Conservation (phyloP, 2,888 invertebrate genomes). For the Rotaria socialis region DNA sequence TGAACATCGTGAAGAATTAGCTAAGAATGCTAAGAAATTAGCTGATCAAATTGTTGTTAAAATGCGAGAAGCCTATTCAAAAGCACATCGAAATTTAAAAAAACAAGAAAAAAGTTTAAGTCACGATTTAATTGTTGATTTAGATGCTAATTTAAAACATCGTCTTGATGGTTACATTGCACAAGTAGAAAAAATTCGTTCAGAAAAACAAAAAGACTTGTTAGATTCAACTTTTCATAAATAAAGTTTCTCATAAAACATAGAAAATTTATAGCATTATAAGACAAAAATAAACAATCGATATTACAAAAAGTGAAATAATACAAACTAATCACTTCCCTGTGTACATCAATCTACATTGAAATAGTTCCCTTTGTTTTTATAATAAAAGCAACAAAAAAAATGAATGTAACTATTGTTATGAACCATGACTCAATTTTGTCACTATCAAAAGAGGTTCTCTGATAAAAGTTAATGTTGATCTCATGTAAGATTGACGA, state of each 20-base stretch:
- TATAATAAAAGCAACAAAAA: too few species aligned
- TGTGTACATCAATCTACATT: too few species aligned
- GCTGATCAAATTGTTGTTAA: slow-evolving; percentile 74
- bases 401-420: too few species aligned
- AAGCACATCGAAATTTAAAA: slow-evolving; percentile 51
- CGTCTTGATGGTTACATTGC: neutral
- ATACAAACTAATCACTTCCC: too few species aligned
- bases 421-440: too few species aligned
- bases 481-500: too few species aligned
- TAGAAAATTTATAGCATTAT: too few species aligned
- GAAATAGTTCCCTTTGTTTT: too few species aligned
- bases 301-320: too few species aligned
- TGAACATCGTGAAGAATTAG: slow-evolving; percentile 80
- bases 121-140: neutral
- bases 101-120: slow-evolving; percentile 36
- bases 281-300: too few species aligned
- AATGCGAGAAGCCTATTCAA: slow-evolving; percentile 73
- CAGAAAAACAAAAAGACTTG: slow-evolving; percentile 29
- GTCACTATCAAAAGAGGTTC: too few species aligned
- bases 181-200: slow-evolving; percentile 19
- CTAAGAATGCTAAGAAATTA: slow-evolving; percentile 78
- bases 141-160: slow-evolving; percentile 29
- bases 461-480: too few species aligned
- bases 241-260: neutral
- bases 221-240: neutral